phyloP scores from a whole-genome alignment of 2,888 invertebrate species.

The Odontomyia ornata region DNA sequence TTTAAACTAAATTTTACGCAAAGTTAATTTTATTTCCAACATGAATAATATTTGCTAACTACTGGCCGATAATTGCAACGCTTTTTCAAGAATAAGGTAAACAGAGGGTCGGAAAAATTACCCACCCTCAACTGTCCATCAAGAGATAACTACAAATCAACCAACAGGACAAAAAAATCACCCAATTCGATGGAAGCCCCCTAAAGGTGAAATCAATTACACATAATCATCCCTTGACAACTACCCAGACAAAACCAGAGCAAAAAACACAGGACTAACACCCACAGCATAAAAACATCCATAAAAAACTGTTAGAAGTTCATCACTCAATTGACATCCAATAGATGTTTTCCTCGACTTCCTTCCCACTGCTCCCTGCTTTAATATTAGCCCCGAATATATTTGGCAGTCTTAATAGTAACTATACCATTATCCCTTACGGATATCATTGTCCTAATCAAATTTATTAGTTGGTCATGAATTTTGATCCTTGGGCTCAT shows the following conservation, averaged over 20 bases:
- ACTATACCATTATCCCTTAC: slow-evolving; percentile 31
- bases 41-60: too few species aligned
- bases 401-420: neutral
- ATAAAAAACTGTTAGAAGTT: slow-evolving; percentile 20
- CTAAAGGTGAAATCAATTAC: slow-evolving; percentile 51
- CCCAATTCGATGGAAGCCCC: slow-evolving; percentile 12
- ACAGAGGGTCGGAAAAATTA: too few species aligned
- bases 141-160: too few species aligned
- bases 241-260: slow-evolving; percentile 36
- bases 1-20: too few species aligned
- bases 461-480: slow-evolving; percentile 51
- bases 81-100: too few species aligned
- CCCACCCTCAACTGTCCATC: too few species aligned
- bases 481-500: slow-evolving; percentile 50
- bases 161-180: slow-evolving; percentile 13
- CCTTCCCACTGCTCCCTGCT: neutral
- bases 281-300: neutral
- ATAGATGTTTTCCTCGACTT: slow-evolving; percentile 1
- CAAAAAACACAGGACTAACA: neutral
- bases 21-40: too few species aligned
- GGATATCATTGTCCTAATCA: slow-evolving; percentile 50
- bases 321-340: slow-evolving; percentile 41
- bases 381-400: neutral
- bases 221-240: slow-evolving; percentile 47
- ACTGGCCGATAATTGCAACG: too few species aligned